Evolutionary conservation across 2,113 vertebrate species (phyloP), one percentile per base, ranked within the genome.

Genomic region (Ammodytes marinus): DNA sequence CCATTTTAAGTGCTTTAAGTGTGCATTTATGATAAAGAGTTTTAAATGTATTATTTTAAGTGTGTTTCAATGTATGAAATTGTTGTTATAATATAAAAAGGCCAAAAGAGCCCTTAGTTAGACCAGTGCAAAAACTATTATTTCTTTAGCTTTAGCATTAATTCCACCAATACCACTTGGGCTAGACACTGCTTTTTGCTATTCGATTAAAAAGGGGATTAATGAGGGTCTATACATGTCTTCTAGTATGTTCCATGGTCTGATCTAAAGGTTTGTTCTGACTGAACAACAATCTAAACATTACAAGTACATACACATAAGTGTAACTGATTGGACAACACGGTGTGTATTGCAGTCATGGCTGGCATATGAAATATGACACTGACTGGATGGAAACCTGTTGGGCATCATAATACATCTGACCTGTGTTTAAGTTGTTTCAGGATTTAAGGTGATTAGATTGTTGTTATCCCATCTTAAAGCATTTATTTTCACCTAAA

Each of bases 121-220:
- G 27, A 86, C 80, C 37, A 66, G 52, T 79, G 75, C 67, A 84
- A 89, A 86, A 57, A 72, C 65, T 70, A 75, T 67, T 46, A 72
- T 69, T 74, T 69, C 12, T 64, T 76, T 50, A 65, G 42, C 53
- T 37, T 67, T 39, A 55, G n/a, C 63, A 35, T 60, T 39, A 54
- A 73, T 58, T 11, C 6, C 17, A 71, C 45, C 39, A 17, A 47
- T n/a, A 63, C 27, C 17, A 75, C 69, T 82, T 80, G 74, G 27
- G 67, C 78, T 69, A 49, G 2, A 73, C 12, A 66, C 19, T 3
- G 2, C 5, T 59, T 40, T 15, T 17, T 37, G 4, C 17, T 39
- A 8, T 35, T n/a, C 39, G 64, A 52, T 76, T 50, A 83, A 78
- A 81, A 42, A 19, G 4, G 17, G 65, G 54, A 70, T 27, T 70